phyloP scores from a whole-genome alignment of 2,797 vertebrate species.

The Lagodon rhomboides region DNA sequence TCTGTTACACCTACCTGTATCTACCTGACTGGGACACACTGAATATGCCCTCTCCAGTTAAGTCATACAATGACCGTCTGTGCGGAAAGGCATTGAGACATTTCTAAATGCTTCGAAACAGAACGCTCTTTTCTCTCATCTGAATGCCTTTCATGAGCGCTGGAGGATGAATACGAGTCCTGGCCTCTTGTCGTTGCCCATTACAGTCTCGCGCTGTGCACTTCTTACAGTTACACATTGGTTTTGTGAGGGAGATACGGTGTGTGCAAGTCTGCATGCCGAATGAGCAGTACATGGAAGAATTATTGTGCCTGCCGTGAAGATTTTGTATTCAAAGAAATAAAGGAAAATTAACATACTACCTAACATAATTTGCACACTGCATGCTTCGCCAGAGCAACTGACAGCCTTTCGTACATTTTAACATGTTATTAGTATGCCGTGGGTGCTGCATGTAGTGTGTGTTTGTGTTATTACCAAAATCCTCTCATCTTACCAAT shows the following conservation, averaged over 20 bases:
- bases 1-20: conserved; percentile 41
- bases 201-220: conserved; percentile 22
- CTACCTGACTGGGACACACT: conserved; percentile 47
- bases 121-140: conserved; percentile 20
- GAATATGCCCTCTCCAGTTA: conserved; percentile 53
- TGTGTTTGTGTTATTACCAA: conserved; percentile 29
- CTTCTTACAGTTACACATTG: conserved; percentile 15
- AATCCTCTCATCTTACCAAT: conserved; percentile 56
- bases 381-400: conserved; percentile 3
- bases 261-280: conserved; percentile 7
- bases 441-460: background rate
- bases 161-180: conserved; percentile 38
- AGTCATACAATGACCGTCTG: conserved; percentile 20
- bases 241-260: background rate
- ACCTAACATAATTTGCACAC: conserved; percentile 17
- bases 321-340: conserved; percentile 3
- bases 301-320: background rate
- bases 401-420: conserved; percentile 19
- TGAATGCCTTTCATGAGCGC: conserved; percentile 17
- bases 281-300: background rate
- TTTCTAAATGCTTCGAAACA: conserved; percentile 51
- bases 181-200: conserved; percentile 52
- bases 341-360: background rate
- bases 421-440: conserved; percentile 41
- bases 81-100: conserved; percentile 41